Evolutionary conservation across 2,797 vertebrate species (phyloP).

Genomic region (Pseudomugil gertrudae): DNA sequence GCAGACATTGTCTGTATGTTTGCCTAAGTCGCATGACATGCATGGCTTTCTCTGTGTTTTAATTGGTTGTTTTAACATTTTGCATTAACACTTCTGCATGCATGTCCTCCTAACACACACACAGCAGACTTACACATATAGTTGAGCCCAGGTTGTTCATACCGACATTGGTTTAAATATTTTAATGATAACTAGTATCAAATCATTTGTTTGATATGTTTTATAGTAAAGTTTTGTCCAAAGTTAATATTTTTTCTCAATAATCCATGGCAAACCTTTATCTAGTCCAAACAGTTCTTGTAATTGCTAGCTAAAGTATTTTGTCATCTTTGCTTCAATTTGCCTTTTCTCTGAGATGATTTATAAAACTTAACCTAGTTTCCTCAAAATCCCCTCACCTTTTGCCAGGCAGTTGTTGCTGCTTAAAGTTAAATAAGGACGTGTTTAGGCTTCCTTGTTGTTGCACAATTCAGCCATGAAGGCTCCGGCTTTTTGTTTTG

Average conservation of each 20-base stretch:
- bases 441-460: neutral
- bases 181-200: neutral
- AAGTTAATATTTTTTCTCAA: neutral
- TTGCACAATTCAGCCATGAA: neutral
- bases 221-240: neutral
- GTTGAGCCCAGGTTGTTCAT: conserved; percentile 7
- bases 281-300: neutral
- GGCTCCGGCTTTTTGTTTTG: neutral
- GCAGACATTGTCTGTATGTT: conserved; percentile 75
- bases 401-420: neutral
- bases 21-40: conserved; percentile 63
- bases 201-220: neutral
- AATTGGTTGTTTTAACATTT: conserved; percentile 55
- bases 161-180: neutral
- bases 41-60: conserved; percentile 59
- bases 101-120: conserved; percentile 18
- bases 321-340: neutral
- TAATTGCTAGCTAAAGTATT: neutral
- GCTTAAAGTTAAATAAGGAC: neutral
- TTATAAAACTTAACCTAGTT: neutral
- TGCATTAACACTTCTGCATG: conserved; percentile 50
- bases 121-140: neutral
- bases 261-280: neutral
- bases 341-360: neutral
- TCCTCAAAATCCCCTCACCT: neutral